A percentile compares a stretch with the other conserved stretches of the same genome.
Evolutionary conservation across 2,888 invertebrate species (phyloP).

Genomic region (Pycnomerus fuliginosus): DNA sequence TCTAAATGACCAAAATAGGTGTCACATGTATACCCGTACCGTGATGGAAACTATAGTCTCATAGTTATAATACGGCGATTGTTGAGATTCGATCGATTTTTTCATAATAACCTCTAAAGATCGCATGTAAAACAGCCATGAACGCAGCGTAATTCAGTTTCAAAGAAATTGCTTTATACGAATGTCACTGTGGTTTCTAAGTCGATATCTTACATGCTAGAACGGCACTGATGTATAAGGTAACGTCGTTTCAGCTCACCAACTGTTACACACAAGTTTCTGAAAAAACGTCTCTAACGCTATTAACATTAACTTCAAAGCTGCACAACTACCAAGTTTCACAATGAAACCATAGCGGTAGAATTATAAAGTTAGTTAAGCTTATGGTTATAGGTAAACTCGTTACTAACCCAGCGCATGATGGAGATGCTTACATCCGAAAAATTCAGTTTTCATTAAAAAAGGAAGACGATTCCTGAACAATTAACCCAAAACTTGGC

Average conservation of each 20-base stretch:
- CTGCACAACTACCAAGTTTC: conserved; percentile 20
- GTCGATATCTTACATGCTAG: too few relatives aligned
- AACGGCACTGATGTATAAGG: conserved; percentile 6
- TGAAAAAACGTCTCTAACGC: conserved; percentile 21
- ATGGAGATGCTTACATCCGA: not conserved
- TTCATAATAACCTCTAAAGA: too few relatives aligned
- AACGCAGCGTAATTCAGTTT: too few relatives aligned
- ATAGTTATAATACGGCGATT: too few relatives aligned
- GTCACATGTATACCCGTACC: too few relatives aligned
- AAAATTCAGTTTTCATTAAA: not conserved
- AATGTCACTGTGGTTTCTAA: too few relatives aligned
- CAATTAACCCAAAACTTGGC: conserved; percentile 10
- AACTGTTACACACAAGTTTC: conserved; percentile 21
- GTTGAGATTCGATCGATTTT: too few relatives aligned
- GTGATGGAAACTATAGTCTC: too few relatives aligned
- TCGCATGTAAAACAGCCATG: too few relatives aligned
- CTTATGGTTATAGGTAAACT: conserved; percentile 16
- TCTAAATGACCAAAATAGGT: conserved; percentile 14
- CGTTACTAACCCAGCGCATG: conserved; percentile 5
- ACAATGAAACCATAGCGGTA: conserved; percentile 19
- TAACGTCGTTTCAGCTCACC: conserved; percentile 13
- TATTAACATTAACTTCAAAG: conserved; percentile 21
- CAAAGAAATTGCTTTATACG: too few relatives aligned
- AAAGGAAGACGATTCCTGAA: not conserved
- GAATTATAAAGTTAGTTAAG: conserved; percentile 25